Evolutionary conservation across 1,140 invertebrate genomes (phyloP), one percentile per base, ranked within the genome.

Genomic region (Belonocnema kinseyi): DNA sequence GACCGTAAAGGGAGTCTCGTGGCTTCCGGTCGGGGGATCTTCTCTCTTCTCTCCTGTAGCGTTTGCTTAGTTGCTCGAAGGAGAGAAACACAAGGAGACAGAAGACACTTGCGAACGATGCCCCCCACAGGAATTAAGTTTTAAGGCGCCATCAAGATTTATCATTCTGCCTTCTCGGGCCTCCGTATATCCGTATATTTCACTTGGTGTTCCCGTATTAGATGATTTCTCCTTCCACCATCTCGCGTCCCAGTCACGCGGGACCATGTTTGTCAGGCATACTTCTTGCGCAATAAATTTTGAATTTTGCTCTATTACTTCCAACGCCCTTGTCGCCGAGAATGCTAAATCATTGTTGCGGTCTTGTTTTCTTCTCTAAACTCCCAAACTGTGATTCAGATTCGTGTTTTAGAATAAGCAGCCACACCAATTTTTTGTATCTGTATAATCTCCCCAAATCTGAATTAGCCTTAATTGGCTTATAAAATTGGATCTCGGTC

Each of bases 131-230:
- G 84, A 85, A 81, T 84, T 83, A 86, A 84, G 82, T 85, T 86
- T 85, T 85, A 86, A 86, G 83, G 81, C 80, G 76, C 80, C 79
- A 70, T 73, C 50, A 82, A 83, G 81, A 85, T 85, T 85, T 85
- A 85, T 85, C 75, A 78, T 66, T 66, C 61, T 66, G 61, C 61
- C 61, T 66, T 73, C 50, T 72, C 75, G 33, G 56, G 50, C 56
- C 66, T 33, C 70, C 51, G 73, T 71, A 76, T 76, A 72, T 76
- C 19, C 53, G 54, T 76, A 74, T 78, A 80, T 80, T 80, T 66
- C 73, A 76, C 61, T 77, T 46, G 70, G 61, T 75, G 54, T 75
- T 79, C 78, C 72, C 56, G 53, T 73, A 75, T 79, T 75, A 78
- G 77, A 58, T 19, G 73, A 71, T 56, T 74, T 21, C 16, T 50